Evolutionary conservation across 1,140 invertebrate species (phyloP).

Genomic region (Drosophila chauvacae): DNA sequence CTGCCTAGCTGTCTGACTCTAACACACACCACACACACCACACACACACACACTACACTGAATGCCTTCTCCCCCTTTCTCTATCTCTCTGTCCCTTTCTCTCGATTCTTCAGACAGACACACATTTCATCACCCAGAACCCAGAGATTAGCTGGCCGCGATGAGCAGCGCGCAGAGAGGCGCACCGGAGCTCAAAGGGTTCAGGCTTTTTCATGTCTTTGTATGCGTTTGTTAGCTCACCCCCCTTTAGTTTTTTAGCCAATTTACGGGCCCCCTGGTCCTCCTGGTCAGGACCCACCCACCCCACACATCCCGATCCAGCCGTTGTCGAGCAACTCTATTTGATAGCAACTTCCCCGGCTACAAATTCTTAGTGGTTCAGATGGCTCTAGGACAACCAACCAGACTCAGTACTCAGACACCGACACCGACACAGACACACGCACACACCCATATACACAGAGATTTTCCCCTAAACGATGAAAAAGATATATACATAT

Average conservation of each 20-base stretch:
- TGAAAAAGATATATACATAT: conserved; percentile 55
- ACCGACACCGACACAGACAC: conserved; percentile 5
- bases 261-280: conserved; percentile 6
- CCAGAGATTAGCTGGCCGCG: neutral
- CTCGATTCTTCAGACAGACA: conserved; percentile 30
- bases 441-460: conserved; percentile 17
- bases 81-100: neutral
- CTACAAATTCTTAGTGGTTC: conserved; percentile 83
- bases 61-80: conserved; percentile 4
- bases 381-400: conserved; percentile 65
- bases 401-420: neutral
- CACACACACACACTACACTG: conserved; percentile 23
- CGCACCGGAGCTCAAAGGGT: conserved; percentile 11
- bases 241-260: conserved; percentile 16
- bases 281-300: neutral
- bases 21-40: conserved; percentile 41
- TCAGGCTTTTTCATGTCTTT: conserved; percentile 28
- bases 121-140: conserved; percentile 30
- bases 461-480: conserved; percentile 33
- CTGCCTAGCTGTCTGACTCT: conserved; percentile 81
- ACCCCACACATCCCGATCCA: conserved; percentile 8
- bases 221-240: conserved; percentile 26
- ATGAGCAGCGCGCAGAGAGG: conserved; percentile 40
- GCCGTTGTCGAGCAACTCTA: conserved; percentile 82
- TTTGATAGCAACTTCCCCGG: conserved; percentile 84